Conservation (phyloP, 2,113 vertebrate species). For the Tachycineta bicolor region DNA sequence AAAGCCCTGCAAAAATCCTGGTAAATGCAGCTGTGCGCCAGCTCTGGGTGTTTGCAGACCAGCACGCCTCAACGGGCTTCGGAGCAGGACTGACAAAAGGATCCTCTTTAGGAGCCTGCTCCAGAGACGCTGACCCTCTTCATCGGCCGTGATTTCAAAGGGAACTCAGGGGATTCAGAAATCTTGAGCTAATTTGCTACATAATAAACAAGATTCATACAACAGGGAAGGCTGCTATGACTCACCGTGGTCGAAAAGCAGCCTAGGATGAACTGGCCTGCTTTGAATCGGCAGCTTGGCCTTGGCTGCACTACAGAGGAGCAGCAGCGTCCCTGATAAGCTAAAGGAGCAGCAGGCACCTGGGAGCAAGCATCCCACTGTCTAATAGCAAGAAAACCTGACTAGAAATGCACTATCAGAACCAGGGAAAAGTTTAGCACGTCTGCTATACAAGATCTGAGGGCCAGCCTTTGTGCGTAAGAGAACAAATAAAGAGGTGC, state of each 20-base stretch:
- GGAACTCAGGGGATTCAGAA: background rate
- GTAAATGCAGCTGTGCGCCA: background rate
- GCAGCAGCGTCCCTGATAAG: conserved; percentile 34
- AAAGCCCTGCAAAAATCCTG: background rate
- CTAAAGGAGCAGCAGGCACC: conserved; percentile 38
- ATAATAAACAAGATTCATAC: conserved; percentile 40
- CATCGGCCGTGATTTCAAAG: conserved; percentile 16
- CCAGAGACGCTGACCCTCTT: conserved; percentile 15
- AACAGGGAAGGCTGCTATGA: conserved; percentile 25
- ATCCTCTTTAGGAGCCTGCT: conserved; percentile 20
- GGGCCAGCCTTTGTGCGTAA: background rate
- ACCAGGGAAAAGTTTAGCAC: background rate
- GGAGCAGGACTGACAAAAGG: conserved; percentile 18
- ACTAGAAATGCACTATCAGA: background rate
- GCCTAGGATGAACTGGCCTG: background rate
- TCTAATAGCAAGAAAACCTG: background rate
- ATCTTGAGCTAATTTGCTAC: conserved; percentile 54
- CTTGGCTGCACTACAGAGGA: conserved; percentile 39
- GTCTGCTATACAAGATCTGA: background rate
- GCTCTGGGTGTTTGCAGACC: background rate
- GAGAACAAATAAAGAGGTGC: background rate
- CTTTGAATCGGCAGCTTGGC: conserved; percentile 26
- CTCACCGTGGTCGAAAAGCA: background rate
- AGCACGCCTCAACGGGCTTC: background rate
- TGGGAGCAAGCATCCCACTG: background rate